Evolutionary conservation across 1,140 invertebrate species (phyloP), one percentile per base, ranked within the genome.

Genomic region (Ladona fulva): DNA sequence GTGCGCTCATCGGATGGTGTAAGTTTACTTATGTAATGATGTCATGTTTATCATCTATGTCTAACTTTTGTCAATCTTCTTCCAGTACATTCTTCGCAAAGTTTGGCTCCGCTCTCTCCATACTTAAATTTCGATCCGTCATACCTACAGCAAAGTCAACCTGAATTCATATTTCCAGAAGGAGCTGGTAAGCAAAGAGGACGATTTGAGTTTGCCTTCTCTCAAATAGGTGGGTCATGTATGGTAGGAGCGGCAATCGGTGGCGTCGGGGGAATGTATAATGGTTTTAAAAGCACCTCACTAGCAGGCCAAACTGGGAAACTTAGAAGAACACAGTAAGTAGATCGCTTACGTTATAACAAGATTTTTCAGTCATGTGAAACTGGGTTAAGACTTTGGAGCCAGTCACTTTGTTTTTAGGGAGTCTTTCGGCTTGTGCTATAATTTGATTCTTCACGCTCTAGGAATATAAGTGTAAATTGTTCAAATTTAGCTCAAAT

Each of bases 111-210:
- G 19, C 85, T 95, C 24, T 97, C 95, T 79, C 96, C 96, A 5
- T 98, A 97, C 84, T 87, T 98, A 80, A 97, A 96, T 86, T 94
- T 96, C 85, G 94, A 97, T 85, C 94, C 95, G 37, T 87, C 91
- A 42, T 94, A 94, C 84, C 87, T 97, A 79, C 90, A 91, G 74
- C 89, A 90, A 82, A 89, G 89, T 82, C 93, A 96, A 82, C 95
- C 95, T 76, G 95, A 98, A 87, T 98, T 95, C 82, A 95, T 98
- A 82, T 95, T 97, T 82, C 92, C 95, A 42, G 96, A 97, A 86
- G 95, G 94, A 76, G 90, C 91, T n/a, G 88, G 87, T 37, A 91
- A 92, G 82, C 91, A 93, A 80, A 85, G 94, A 84, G 94, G 94
- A 25, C 86, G 94, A 76, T 94, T 96, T 84, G 94, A 96, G 86